Evolutionary conservation across 2,113 vertebrate species (phyloP), one percentile per base, ranked within the genome.

Genomic region (Hippolais icterina): DNA sequence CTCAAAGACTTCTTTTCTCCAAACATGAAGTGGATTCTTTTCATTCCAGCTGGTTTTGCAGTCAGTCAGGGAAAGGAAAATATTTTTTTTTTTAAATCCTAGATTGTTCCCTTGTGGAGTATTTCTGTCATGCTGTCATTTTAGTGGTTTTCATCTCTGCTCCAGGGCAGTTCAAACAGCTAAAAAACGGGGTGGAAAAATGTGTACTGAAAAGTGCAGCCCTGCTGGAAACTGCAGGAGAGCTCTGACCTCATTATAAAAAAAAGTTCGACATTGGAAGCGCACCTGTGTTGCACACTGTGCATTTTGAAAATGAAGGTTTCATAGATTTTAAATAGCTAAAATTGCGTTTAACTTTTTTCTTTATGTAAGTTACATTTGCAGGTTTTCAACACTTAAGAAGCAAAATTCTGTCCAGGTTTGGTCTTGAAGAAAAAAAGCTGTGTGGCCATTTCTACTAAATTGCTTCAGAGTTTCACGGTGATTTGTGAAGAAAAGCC

Each of bases 31-130:
- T 64, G 53, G 41, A 91, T 83, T 77, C 28, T 89, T 93, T 87
- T 81, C 33, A 83, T 93, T 92, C 86, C 77, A 89, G 64, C 27
- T 93, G 47, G 35, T 94, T 90, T 71, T 92, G 37, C 29, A 81
- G 42, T 69, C 64, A 80, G 47, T 29, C 54, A 78, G 63, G 25
- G 46, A 37, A 14, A 1, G 16, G 6, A 16, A 41, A 19, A 19
- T 44, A 12, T 13, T 54, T 54, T 54, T 54, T 54, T 53, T 18
- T 31, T 19, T 15, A 15, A 52, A 72, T 41, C 22, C 57, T 44
- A 59, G 35, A 23, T 41, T 71, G 44, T 76, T 91, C 72, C 47
- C 41, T 84, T 87, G 22, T n/a, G 29, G n/a, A 85, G n/a, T 72
- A 42, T 31, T 90, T 68, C 57, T 92, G 56, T 72, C 61, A 80